These are phyloP conservation scores for Oligia strigilis DNA, from an alignment of 2,888 invertebrate genomes.

Conservation along the genomic window DNA sequence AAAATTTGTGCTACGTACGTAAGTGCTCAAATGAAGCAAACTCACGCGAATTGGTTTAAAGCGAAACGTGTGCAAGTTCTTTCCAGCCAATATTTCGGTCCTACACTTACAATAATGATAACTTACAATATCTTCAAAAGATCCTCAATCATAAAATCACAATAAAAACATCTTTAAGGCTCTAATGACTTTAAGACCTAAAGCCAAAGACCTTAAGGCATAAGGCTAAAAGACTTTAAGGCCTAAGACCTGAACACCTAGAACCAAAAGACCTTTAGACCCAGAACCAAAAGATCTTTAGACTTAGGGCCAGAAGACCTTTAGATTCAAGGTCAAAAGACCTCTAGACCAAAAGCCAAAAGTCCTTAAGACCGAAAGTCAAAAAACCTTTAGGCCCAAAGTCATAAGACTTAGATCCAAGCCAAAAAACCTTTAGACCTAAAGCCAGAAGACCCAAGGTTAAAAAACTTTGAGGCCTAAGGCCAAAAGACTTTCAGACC, in stretches of 20 bases:
- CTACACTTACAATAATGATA: neutral
- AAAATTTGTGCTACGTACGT: neutral
- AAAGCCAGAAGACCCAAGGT: too few species aligned
- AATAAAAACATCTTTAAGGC: neutral
- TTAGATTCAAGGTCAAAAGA: too few species aligned
- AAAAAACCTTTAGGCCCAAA: too few species aligned
- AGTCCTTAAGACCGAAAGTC: too few species aligned
- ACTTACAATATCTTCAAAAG: neutral
- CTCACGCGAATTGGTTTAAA: neutral
- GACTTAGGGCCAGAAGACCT: neutral
- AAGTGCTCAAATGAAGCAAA: conserved; percentile 16
- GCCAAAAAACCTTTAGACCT: too few species aligned
- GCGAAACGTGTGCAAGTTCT: neutral
- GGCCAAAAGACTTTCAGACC: too few species aligned
- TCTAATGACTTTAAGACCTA: neutral
- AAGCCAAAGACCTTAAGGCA: neutral
- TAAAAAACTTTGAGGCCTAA: too few species aligned
- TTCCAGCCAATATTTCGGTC: neutral
- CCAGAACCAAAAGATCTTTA: neutral
- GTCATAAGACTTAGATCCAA: too few species aligned
- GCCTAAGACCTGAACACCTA: neutral
- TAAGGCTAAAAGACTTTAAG: neutral
- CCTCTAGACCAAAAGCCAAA: too few species aligned
- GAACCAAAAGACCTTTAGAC: neutral
- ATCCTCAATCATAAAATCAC: neutral